Evolutionary conservation across 1,140 invertebrate species (phyloP).

Genomic region (Acromyrmex echinatior): DNA sequence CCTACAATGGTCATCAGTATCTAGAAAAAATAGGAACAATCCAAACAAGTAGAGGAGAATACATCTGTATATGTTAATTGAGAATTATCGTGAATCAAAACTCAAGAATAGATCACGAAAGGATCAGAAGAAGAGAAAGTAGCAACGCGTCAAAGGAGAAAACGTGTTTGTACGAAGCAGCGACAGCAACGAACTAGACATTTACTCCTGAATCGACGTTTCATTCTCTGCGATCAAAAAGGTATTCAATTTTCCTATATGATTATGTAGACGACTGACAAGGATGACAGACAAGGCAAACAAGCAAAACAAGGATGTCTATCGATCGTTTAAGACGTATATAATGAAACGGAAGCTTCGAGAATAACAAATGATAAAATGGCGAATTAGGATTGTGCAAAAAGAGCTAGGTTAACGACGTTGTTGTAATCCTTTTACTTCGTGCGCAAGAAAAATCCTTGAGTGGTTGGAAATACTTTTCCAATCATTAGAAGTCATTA

Average conservation of each 20-base stretch:
- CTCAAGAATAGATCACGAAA: neutral
- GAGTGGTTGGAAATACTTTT: neutral
- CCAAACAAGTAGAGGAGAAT: neutral
- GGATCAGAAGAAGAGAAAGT: neutral
- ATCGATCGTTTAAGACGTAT: neutral
- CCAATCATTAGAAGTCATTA: neutral
- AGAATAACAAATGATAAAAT: conserved; percentile 21
- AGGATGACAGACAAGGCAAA: neutral
- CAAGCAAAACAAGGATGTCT: neutral
- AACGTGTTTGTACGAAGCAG: neutral
- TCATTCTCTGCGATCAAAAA: neutral
- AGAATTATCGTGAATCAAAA: neutral
- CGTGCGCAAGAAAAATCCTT: neutral
- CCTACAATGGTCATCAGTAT: neutral
- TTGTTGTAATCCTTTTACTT: neutral
- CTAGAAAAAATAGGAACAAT: neutral
- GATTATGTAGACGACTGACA: neutral
- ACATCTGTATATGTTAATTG: neutral
- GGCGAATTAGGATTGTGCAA: neutral
- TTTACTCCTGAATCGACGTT: neutral
- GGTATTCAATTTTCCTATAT: neutral
- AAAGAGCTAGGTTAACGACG: neutral
- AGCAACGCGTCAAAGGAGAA: neutral
- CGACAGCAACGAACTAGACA: neutral
- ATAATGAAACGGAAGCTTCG: neutral